A percentile compares a stretch with the other conserved stretches of the same genome.
These are phyloP conservation scores for Spodoptera littoralis DNA, from an alignment of 2,888 invertebrate genomes.

Conservation along the genomic window DNA sequence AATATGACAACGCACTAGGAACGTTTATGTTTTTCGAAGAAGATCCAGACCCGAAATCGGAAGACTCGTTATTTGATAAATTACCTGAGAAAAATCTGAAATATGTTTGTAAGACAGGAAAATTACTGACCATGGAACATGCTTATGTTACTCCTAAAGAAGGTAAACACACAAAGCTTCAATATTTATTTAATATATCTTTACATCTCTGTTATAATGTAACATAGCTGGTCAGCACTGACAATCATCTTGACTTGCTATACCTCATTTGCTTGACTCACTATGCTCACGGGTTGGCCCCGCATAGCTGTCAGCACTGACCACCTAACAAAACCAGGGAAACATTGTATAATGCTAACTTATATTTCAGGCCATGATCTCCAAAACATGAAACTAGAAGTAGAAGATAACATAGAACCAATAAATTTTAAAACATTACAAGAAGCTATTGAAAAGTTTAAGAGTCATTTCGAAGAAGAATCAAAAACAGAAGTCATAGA, in stretches of 20 bases:
- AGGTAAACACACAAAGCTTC: constrained; percentile 47
- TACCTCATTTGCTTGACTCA: too few relatives aligned
- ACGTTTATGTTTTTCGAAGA: constrained; percentile 93
- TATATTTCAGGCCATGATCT: constrained; percentile 60
- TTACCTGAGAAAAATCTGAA: constrained; percentile 88
- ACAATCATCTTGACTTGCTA: too few relatives aligned
- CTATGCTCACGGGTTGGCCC: too few relatives aligned
- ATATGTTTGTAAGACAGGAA: constrained; percentile 90
- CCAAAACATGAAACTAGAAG: constrained; percentile 55
- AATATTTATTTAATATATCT: too few relatives aligned
- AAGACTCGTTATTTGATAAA: constrained; percentile 88
- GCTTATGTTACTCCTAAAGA: constrained; percentile 89
- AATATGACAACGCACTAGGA: constrained; percentile 91
- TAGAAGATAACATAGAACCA: constrained; percentile 67
- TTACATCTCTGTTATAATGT: too few relatives aligned
- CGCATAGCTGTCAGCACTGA: too few relatives aligned
- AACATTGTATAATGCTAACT: background rate
- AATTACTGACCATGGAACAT: constrained; percentile 91
- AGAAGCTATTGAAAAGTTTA: constrained; percentile 77
- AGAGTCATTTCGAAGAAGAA: constrained; percentile 52
- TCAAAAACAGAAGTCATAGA: constrained; percentile 24
- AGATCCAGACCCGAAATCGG: constrained; percentile 80
- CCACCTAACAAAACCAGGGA: too few relatives aligned
- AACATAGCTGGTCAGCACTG: too few relatives aligned
- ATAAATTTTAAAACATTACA: constrained; percentile 72